Evolutionary conservation across 2,888 invertebrate species (phyloP), one percentile per base, ranked within the genome.

Genomic region (Dolichopus griseipennis): DNA sequence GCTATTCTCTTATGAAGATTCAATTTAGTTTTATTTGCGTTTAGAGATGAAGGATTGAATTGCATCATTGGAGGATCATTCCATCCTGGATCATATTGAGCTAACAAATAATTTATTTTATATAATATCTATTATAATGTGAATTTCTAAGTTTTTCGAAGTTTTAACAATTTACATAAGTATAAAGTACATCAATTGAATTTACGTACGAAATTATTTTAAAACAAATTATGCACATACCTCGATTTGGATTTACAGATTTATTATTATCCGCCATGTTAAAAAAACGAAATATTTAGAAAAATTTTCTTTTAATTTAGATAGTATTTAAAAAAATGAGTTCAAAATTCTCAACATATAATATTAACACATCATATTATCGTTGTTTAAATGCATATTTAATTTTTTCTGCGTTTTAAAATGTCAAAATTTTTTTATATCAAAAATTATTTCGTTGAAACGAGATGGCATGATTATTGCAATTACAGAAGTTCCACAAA

Each of bases 81-180:
- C 80, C 80, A 80, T 34, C 80, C 80, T 21, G 80, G 79, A 37
- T 79, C 79, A 61, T 77, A 75, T 67, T 80, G 77, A 62, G 79
- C 80, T 80, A 68, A 1, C n/a, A 62, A 12, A 22, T 20, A 66
- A 2, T 33, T 63, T 15, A 67, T 27, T 33, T 8, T 37, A 37
- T 27, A 27, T 27, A 4, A 7, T 37, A 37, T 37, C 4, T 37
- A 37, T 10, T 37, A 37, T 37, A 37, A n/a, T n/a, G n/a, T n/a
- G 34, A 34, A 34, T 37, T 27, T 27, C 5, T 5, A 27, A 27
- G 21, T 18, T 27, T 27, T 27, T 27, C 27, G 27, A 5, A 27
- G 27, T 27, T 27, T 27, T 27, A 1, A n/a, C n/a, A n/a, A n/a
- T n/a, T n/a, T n/a, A n/a, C n/a, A n/a, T n/a, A n/a, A n/a, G n/a